Base-by-base conservation (phyloP, 2,888 invertebrate species). In the Acanthosepion pharaonis region DNA sequence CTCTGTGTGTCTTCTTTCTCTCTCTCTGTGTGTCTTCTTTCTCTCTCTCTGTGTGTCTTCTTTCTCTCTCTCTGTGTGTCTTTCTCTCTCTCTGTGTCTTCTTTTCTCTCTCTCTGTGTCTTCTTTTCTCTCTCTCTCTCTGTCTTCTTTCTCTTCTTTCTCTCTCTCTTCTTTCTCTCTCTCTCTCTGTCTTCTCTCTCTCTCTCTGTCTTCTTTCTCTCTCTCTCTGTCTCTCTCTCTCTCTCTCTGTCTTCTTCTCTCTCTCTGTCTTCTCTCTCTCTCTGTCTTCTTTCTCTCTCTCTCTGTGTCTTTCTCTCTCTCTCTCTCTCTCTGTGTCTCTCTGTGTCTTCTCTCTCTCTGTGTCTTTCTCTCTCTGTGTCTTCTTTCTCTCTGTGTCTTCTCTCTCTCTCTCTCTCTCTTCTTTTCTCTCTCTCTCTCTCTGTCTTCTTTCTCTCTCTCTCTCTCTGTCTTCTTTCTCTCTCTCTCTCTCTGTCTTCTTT, bases 281-380 rank as follows among this genome's bases (percentile, higher is more conserved):
- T 5, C 25, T 8, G 23, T 28, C 28, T 8, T 28, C 8, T 64
- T 33, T 4, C 25, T 2, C 25, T 28, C 78, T 28, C 28, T 8
- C 78, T 28, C 78, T 28, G 9, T n/a, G n/a, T 8, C 28, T 28
- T 0, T 11, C 11, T 8, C 8, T 11, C 9, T 1, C 11, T 9
- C 25, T 2, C 25, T 4, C 25, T 2, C 25, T 9, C 9, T 11
- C 28, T n/a, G 5, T 1, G 0, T 0, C 8, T 2, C 33, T 33
- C 33, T 33, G 33, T 1, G 1, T 23, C 9, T 6, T 11, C 11
- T 28, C 78, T 28, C 28, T 8, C 78, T 28, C 78, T 28, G 9
- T n/a, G n/a, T 8, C 28, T 28, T 0, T 11, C 11, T 8, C 8
- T 11, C 9, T 1, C 11, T 9, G 1, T 9, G 3, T 25, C 11